phyloP scores from a whole-genome alignment of 1,140 invertebrate genomes.

The Pararge aegeria region DNA sequence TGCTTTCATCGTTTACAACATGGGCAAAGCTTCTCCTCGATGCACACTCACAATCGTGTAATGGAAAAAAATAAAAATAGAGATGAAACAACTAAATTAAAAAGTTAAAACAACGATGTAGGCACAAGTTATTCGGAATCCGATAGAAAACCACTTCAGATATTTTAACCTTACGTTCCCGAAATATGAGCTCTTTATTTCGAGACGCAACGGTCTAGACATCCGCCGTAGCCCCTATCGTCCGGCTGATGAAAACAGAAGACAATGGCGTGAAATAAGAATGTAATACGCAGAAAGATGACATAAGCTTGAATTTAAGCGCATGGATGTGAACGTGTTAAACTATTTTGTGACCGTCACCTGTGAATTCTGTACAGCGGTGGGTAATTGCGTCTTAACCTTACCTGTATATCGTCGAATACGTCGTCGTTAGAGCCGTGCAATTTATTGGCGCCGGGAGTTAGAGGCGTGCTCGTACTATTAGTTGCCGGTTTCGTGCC shows the following conservation, averaged over 20 bases:
- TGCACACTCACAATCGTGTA: neutral
- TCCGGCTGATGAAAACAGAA: neutral
- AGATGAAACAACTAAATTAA: neutral
- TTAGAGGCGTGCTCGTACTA: slow-evolving; percentile 72
- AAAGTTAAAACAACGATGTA: neutral
- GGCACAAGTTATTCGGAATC: neutral
- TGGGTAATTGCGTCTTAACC: slow-evolving; percentile 18
- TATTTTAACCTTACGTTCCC: slow-evolving; percentile 43
- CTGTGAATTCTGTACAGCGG: slow-evolving; percentile 34
- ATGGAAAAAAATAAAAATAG: neutral
- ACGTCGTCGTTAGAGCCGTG: slow-evolving; percentile 76
- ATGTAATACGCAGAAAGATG: slow-evolving; percentile 39
- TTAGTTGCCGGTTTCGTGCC: slow-evolving; percentile 61
- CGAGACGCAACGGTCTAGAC: slow-evolving; percentile 47
- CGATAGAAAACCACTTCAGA: slow-evolving; percentile 18
- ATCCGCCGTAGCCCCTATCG: slow-evolving; percentile 30
- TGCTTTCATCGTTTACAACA: neutral
- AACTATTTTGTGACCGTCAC: slow-evolving; percentile 56
- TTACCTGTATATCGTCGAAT: slow-evolving; percentile 78
- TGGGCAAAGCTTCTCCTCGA: neutral
- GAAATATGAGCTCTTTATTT: slow-evolving; percentile 77
- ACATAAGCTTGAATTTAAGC: slow-evolving; percentile 49
- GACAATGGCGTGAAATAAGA: slow-evolving; percentile 29
- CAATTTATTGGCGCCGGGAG: slow-evolving; percentile 62
- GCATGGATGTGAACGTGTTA: slow-evolving; percentile 74